These are phyloP conservation scores for Capitulum mitella DNA, from an alignment of 2,888 invertebrate genomes.

Conservation along the genomic window DNA sequence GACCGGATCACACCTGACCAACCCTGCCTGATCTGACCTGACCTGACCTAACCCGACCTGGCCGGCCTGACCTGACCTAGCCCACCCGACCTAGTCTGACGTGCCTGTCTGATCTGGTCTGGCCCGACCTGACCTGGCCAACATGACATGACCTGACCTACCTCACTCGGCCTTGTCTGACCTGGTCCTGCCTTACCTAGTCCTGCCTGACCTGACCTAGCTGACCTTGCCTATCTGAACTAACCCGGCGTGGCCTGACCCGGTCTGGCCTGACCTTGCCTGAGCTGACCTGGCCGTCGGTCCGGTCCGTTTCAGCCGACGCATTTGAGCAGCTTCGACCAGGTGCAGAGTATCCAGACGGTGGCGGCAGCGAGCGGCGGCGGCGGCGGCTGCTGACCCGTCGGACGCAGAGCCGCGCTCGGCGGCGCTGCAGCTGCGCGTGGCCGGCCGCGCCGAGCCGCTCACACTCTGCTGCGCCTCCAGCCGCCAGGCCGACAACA, in stretches of 20 bases:
- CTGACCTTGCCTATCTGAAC: background rate
- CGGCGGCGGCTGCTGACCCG: too few relatives aligned
- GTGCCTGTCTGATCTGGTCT: background rate
- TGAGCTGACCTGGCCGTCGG: background rate
- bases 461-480: slow-evolving; percentile 81
- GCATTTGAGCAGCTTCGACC: slow-evolving; percentile 75
- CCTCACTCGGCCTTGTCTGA: background rate
- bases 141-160: background rate
- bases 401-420: slow-evolving; percentile 48
- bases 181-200: background rate
- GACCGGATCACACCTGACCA: too few relatives aligned
- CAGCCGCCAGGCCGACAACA: slow-evolving; percentile 76
- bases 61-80: too few relatives aligned
- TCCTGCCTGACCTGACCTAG: background rate
- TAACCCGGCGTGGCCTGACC: background rate
- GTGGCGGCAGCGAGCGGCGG: slow-evolving; percentile 52
- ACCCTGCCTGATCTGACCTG: too few relatives aligned
- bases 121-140: background rate
- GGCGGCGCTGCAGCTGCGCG: slow-evolving; percentile 69
- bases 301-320: slow-evolving; percentile 51
- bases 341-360: slow-evolving; percentile 77
- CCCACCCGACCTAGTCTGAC: too few relatives aligned
- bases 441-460: slow-evolving; percentile 69
- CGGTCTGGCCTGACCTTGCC: background rate
- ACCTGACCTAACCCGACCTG: too few relatives aligned